Evolutionary conservation across 2,888 invertebrate genomes (phyloP), one percentile per base, ranked within the genome.

Genomic region (Calephelis perditalis): DNA sequence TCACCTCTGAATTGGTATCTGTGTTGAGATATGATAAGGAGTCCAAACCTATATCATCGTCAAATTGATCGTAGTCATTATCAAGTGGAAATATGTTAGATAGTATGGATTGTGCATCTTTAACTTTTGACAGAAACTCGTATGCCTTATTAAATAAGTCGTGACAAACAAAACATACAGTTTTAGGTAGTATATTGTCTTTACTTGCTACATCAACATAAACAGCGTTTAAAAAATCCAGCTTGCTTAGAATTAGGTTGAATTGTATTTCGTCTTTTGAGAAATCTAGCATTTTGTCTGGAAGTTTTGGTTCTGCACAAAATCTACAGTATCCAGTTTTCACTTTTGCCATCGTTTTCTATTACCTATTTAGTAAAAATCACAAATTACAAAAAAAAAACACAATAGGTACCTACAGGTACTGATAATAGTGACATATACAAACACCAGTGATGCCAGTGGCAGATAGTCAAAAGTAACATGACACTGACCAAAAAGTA

Each of bases 161-260:
- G 70, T 81, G 82, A 63, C 86, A 87, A 2, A 83, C 71, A 54
- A 84, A 81, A 74, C 86, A 87, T 45, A 86, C 74, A 1, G 84
- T 84, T 76, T 81, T 84, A 3, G 86, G 86, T 35, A 87, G 69
- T 7, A 67, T 68, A 60, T 68, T 66, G 70, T 77, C 76, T 26
- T 71, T 70, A 62, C 68, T 73, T 40, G 73, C 71, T 61, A 88
- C 71, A 68, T 88, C 79, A n/a, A 87, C 77, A 65, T 84, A 86
- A 11, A 79, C 71, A 26, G 83, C 84, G 65, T 86, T 87, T n/a
- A 88, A 67, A 63, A 84, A 82, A 4, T 75, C 65, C 45, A 86
- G 69, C 69, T 85, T 86, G 37, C 66, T 52, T 15, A 73, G 62
- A 12, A 82, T 74, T 71, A 83, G 84, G 11, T 77, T 71, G 63